Conservation (phyloP, 2,888 invertebrate genomes). For the Volucella inflata region DNA sequence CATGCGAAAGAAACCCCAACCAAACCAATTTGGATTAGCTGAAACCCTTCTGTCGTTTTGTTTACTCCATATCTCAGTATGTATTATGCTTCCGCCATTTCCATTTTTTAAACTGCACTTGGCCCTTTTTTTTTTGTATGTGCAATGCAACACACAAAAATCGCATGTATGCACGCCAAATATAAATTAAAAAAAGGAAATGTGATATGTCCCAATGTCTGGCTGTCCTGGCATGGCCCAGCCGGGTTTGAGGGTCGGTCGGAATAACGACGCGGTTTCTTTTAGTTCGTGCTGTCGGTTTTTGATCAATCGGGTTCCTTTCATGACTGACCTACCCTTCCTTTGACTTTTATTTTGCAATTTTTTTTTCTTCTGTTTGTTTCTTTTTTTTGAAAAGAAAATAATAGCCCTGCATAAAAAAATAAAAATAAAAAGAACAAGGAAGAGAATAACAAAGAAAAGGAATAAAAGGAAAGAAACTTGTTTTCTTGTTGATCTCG, state of each 20-base stretch:
- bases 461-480: slow-evolving; percentile 27
- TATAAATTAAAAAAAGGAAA: slow-evolving; percentile 62
- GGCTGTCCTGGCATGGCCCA: slow-evolving; percentile 11
- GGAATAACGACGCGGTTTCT: neutral
- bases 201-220: slow-evolving; percentile 45
- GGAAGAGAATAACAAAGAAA: slow-evolving; percentile 8
- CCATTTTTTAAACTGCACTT: slow-evolving; percentile 52
- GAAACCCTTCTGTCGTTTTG: slow-evolving; percentile 16
- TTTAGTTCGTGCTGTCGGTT: slow-evolving; percentile 48
- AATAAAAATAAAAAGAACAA: slow-evolving; percentile 32
- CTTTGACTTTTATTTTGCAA: slow-evolving; percentile 53
- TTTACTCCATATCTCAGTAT: slow-evolving; percentile 2
- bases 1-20: slow-evolving; percentile 38
- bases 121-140: slow-evolving; percentile 16
- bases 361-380: neutral
- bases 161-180: slow-evolving; percentile 66
- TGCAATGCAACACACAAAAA: slow-evolving; percentile 3
- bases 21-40: neutral
- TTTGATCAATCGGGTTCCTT: slow-evolving; percentile 24
- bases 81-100: slow-evolving; percentile 24
- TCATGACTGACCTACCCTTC: slow-evolving; percentile 71
- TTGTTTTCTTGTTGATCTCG: slow-evolving; percentile 59
- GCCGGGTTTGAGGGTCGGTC: neutral
- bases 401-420: slow-evolving; percentile 16
- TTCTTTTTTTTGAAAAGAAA: neutral